phyloP scores from a whole-genome alignment of 2,113 vertebrate genomes.

The Mustela lutreola region DNA sequence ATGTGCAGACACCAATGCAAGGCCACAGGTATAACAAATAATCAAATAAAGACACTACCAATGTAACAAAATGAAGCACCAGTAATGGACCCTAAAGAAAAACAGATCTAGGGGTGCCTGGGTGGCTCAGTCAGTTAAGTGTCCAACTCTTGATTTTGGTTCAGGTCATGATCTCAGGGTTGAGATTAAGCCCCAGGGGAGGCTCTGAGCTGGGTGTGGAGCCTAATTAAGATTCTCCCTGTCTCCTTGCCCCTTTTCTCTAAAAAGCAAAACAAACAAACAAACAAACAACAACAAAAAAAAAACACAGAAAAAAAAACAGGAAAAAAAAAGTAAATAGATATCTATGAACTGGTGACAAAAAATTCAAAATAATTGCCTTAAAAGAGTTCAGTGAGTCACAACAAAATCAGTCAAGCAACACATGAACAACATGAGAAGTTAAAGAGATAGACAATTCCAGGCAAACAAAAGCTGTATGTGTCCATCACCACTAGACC shows the following conservation, averaged over 20 bases:
- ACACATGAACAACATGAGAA: not conserved
- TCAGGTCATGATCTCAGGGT: not conserved
- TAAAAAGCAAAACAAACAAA: not conserved
- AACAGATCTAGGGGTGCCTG: not conserved
- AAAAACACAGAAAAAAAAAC: too few relatives aligned
- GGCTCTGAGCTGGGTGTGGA: not conserved
- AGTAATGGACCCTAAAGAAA: not conserved
- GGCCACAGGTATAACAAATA: not conserved
- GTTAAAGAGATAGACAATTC: not conserved
- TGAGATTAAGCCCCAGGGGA: not conserved
- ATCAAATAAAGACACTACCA: not conserved
- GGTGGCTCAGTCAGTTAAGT: not conserved
- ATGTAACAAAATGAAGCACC: not conserved
- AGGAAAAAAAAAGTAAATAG: not conserved
- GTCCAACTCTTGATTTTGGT: not conserved
- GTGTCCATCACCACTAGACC: not conserved
- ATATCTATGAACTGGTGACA: not conserved
- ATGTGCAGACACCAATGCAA: not conserved
- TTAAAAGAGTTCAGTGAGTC: not conserved
- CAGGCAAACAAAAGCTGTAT: not conserved
- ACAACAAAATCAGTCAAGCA: not conserved
- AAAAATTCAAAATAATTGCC: not conserved
- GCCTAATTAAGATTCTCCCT: not conserved
- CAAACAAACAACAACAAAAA: not conserved
- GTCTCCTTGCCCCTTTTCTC: not conserved